Conservation (phyloP, 2,888 invertebrate species). For the Mylabris sibirica region DNA sequence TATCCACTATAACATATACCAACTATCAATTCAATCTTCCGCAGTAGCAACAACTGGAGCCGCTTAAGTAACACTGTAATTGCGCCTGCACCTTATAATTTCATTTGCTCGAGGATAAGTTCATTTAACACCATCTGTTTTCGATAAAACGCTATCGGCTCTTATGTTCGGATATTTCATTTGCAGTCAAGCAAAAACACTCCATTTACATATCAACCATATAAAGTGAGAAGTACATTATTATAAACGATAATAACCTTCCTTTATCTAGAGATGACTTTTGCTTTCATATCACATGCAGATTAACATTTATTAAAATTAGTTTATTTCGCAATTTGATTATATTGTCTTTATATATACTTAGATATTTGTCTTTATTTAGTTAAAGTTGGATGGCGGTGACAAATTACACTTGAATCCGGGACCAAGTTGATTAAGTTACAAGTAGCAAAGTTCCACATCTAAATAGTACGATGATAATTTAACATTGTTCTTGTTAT, state of each 20-base stretch:
- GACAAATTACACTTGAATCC: conserved; percentile 23
- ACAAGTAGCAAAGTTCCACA: conserved; percentile 13
- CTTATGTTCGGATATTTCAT: conserved; percentile 28
- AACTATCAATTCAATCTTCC: conserved; percentile 47
- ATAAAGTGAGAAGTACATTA: neutral
- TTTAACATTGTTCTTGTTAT: conserved; percentile 21
- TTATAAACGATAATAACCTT: neutral
- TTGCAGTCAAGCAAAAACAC: conserved; percentile 26
- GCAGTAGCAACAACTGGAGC: conserved; percentile 52
- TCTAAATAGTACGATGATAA: conserved; percentile 23
- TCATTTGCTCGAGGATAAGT: conserved; percentile 54
- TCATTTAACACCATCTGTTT: conserved; percentile 55
- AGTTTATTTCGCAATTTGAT: neutral
- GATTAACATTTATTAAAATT: neutral
- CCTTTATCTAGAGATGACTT: conserved; percentile 1
- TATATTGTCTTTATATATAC: neutral
- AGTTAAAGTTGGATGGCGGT: conserved; percentile 20
- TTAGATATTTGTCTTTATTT: conserved; percentile 19
- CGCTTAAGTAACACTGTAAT: conserved; percentile 52
- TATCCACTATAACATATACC: conserved; percentile 15
- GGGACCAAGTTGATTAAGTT: conserved; percentile 27
- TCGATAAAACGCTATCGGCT: conserved; percentile 36
- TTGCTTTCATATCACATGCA: neutral
- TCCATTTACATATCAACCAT: conserved; percentile 13
- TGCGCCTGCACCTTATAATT: conserved; percentile 55